These are phyloP conservation scores for Cheilosia scutellata DNA, from an alignment of 2,888 invertebrate genomes.

Conservation along the genomic window DNA sequence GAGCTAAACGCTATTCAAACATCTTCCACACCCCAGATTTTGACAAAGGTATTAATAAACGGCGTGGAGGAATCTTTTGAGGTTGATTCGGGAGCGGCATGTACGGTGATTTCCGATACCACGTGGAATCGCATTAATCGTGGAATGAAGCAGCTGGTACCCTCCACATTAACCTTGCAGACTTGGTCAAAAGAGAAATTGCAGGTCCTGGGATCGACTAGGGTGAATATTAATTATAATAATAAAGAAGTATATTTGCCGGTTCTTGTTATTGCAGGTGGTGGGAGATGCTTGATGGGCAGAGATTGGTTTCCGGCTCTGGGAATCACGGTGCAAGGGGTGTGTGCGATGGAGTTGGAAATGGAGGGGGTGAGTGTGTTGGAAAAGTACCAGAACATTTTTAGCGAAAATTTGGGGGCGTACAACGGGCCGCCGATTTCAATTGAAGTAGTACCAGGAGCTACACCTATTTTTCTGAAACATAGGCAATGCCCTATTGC, in stretches of 20 bases:
- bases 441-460: background rate
- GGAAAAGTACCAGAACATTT: background rate
- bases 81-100: too few relatives aligned
- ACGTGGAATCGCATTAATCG: constrained; percentile 29
- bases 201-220: constrained; percentile 26
- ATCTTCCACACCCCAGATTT: too few relatives aligned
- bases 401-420: background rate
- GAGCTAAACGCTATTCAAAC: too few relatives aligned
- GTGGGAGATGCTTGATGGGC: constrained; percentile 37
- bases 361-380: background rate
- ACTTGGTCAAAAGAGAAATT: constrained; percentile 48
- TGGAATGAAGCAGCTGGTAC: background rate
- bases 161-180: constrained; percentile 14
- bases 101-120: constrained; percentile 17
- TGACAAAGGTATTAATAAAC: too few relatives aligned
- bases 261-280: constrained; percentile 43
- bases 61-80: too few relatives aligned
- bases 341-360: constrained; percentile 14
- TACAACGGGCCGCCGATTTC: constrained; percentile 17
- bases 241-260: constrained; percentile 27
- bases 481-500: constrained; percentile 31
- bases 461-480: constrained; percentile 23
- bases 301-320: constrained; percentile 40
- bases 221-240: constrained; percentile 18
- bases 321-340: constrained; percentile 33